phyloP scores from a whole-genome alignment of 2,113 vertebrate genomes.

The Melanerpes formicivorus region DNA sequence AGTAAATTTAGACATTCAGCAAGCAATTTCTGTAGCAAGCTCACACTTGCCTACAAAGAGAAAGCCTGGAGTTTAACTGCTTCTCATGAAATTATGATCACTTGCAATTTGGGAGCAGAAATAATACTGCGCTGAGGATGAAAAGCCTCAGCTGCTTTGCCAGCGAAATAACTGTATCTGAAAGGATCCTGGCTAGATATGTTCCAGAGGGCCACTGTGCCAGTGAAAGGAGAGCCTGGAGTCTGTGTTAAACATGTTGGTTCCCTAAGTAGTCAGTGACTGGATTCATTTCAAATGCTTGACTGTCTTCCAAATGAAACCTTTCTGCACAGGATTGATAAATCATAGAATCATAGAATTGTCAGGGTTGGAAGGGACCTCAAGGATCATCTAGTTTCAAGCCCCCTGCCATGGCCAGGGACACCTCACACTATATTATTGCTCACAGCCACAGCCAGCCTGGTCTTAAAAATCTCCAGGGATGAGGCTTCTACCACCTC shows the following conservation, averaged over 20 bases:
- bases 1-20: not conserved
- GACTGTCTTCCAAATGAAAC: not conserved
- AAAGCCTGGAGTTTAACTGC: not conserved
- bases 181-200: not conserved
- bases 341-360: not conserved
- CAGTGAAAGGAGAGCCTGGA: not conserved
- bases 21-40: not conserved
- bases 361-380: no score
- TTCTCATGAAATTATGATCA: not conserved
- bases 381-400: no score
- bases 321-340: not conserved
- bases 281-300: not conserved
- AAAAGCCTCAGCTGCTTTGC: slow-evolving; percentile 22
- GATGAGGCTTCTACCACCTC: no score
- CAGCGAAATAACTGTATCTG: not conserved
- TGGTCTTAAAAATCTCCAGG: no score
- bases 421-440: no score
- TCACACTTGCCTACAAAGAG: not conserved
- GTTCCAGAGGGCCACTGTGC: not conserved
- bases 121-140: not conserved
- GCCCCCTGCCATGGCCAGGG: no score
- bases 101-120: not conserved
- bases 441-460: no score
- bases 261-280: not conserved
- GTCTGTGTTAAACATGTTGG: not conserved